phyloP scores from a whole-genome alignment of 2,797 vertebrate genomes.

The Meda fulgida region DNA sequence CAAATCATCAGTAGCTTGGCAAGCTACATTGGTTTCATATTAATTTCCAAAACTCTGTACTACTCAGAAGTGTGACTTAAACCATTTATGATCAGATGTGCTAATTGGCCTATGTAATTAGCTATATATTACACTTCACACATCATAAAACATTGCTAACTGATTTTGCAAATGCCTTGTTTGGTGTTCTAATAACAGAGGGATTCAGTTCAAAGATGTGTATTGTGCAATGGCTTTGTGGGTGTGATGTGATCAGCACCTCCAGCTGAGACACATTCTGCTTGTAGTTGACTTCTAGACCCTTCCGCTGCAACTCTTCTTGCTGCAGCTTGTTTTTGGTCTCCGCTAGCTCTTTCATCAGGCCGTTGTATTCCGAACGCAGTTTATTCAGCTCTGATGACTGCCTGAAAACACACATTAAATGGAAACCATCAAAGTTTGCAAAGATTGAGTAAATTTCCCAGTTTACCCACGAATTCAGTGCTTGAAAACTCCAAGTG shows the following conservation, averaged over 20 bases:
- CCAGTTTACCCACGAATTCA: neutral
- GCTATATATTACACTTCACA: neutral
- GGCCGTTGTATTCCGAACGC: constrained; percentile 87
- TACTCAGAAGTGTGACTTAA: no score
- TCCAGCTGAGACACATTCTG: constrained; percentile 84
- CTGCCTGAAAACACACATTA: constrained; percentile 79
- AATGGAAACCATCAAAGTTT: neutral
- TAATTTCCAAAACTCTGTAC: neutral
- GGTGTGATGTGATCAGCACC: constrained; percentile 64
- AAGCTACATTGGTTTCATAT: neutral
- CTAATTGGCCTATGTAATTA: no score
- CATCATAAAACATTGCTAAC: neutral
- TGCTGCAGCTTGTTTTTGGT: constrained; percentile 91
- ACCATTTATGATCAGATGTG: neutral
- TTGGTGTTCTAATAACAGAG: neutral
- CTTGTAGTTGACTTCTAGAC: constrained; percentile 88
- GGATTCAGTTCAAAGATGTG: neutral
- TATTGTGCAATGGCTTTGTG: neutral
- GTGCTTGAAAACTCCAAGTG: neutral
- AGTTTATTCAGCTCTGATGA: constrained; percentile 92
- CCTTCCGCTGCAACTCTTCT: constrained; percentile 95
- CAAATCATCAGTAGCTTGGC: neutral
- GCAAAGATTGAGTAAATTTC: neutral
- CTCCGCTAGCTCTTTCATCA: constrained; percentile 92
- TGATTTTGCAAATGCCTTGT: neutral